Conservation (phyloP, 2,113 vertebrate genomes). For the Scolopax mira region DNA sequence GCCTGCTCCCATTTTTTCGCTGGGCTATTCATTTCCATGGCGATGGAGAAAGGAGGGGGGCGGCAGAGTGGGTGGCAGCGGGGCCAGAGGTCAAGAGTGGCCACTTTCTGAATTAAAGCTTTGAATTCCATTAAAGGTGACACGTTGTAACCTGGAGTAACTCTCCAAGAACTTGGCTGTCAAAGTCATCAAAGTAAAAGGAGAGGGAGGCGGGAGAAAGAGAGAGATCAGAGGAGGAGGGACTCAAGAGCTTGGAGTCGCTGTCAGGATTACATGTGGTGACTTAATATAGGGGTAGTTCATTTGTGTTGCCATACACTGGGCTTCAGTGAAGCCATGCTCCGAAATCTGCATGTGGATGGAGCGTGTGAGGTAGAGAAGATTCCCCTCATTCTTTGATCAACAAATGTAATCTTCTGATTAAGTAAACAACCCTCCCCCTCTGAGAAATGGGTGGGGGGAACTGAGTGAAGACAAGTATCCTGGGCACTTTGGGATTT, state of each 20-base stretch:
- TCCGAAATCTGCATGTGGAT: not conserved
- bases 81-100: conserved; percentile 80
- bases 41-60: conserved; percentile 68
- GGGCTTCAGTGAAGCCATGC: not conserved
- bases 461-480: not conserved
- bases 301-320: conserved; percentile 22
- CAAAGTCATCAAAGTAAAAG: conserved; percentile 62
- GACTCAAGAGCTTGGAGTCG: conserved; percentile 5
- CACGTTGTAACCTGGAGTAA: conserved; percentile 75
- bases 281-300: conserved; percentile 60
- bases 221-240: conserved; percentile 68
- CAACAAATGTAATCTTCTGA: not conserved
- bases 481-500: not conserved
- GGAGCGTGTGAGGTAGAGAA: not conserved
- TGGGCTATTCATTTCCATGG: conserved; percentile 77
- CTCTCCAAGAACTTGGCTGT: conserved; percentile 72
- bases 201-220: conserved; percentile 35
- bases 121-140: conserved; percentile 75
- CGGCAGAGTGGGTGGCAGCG: conserved; percentile 71
- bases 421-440: conserved; percentile 30
- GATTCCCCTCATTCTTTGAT: not conserved
- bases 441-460: not conserved
- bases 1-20: conserved; percentile 79
- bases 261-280: conserved; percentile 60
- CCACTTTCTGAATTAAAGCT: conserved; percentile 78